These are phyloP conservation scores for Rhopilema esculentum DNA, from an alignment of 30 jellyfish, hydroid and myxozoan genomes.

Conservation along the genomic window DNA sequence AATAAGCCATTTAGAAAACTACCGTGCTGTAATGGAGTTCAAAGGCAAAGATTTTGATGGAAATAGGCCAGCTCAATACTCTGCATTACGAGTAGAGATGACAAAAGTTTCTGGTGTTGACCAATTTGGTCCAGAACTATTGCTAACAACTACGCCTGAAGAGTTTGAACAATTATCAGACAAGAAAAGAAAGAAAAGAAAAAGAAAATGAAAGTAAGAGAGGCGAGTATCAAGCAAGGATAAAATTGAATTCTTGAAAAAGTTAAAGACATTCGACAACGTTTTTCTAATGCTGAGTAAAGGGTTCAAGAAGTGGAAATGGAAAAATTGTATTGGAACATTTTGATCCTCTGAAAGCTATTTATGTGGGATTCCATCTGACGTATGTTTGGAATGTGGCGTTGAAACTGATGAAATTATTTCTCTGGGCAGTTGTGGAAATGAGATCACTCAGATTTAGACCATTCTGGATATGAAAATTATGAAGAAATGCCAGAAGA, in stretches of 20 bases:
- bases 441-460: constrained; percentile 12
- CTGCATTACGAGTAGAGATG: constrained; percentile 47
- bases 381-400: constrained; percentile 62
- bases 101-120: constrained; percentile 27
- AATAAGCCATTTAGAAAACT: constrained; percentile 24
- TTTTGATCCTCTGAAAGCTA: constrained; percentile 50
- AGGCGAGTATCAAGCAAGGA: constrained; percentile 48
- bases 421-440: constrained; percentile 13
- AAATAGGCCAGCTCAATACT: constrained; percentile 59
- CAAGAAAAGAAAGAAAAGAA: constrained; percentile 29
- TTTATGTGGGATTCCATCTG: constrained; percentile 78
- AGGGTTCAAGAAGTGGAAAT: constrained; percentile 77
- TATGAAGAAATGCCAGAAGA: constrained; percentile 27
- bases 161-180: constrained; percentile 30
- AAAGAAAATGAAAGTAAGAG: constrained; percentile 26
- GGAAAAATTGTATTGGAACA: constrained; percentile 56
- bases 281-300: constrained; percentile 66
- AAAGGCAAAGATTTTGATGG: constrained; percentile 62
- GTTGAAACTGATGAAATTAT: constrained; percentile 48
- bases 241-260: constrained; percentile 75
- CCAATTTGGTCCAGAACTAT: constrained; percentile 45
- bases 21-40: constrained; percentile 39
- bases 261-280: constrained; percentile 69
- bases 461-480: constrained; percentile 25
- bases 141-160: constrained; percentile 3